Evolutionary conservation across 2,113 vertebrate species (phyloP), one percentile per base, ranked within the genome.

Genomic region (Numenius arquata): DNA sequence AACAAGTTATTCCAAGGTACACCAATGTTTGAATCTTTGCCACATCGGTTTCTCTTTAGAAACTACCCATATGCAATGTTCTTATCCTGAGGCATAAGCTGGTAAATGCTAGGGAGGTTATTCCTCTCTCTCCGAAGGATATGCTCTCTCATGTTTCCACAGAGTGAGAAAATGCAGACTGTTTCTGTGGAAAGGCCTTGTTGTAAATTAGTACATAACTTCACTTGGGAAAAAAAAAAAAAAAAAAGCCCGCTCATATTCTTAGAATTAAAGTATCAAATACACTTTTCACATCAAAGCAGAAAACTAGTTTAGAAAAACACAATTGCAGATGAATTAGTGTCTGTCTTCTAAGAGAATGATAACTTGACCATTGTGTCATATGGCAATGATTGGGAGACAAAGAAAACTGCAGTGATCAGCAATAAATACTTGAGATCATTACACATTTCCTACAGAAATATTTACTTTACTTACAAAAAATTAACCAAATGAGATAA

Each of bases 1-100:
- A 84, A 92, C 82, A 67, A 83, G 83, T 90, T 96, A 74, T 94
- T 85, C 76, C 50, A 77, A 45, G 20, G 20, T 45, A 47, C 32
- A 77, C 10, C n/a, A 41, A 36, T 62, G 63, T 80, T 50, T 95
- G 83, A 90, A 80, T 77, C 41, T 63, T 66, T 86, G 63, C 72
- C 89, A 93, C 73, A 89, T 83, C 41, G 25, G 13, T 85, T 91
- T 94, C 50, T 88, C 50, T 90, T 93, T 38, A 83, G 83, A 55
- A 94, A 26, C 67, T 80, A 73, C 45, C 14, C 26, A 29, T 58
- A 76, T 50, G 79, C 67, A 97, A n/a, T 93, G 86, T 32, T 90
- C n/a, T 77, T 80, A 70, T 75, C 92, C 72, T 26, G 59, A 84
- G 79, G 88, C 90, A 88, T 19, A 50, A 2, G 36, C 13, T 82